Base-by-base conservation (phyloP, 2,888 invertebrate genomes). In the Trilocha varians region DNA sequence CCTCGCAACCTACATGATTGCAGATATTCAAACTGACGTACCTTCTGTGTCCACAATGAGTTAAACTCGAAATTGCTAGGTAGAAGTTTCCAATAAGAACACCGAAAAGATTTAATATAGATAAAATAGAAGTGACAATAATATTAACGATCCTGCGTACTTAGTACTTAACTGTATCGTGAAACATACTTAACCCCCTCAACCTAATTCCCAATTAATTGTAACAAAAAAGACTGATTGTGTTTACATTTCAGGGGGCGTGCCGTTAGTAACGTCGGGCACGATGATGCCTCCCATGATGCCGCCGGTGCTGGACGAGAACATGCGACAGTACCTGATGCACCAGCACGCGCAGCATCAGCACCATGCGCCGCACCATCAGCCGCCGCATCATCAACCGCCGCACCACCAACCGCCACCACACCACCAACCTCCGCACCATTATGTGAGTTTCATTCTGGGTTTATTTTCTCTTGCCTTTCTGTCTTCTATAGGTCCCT, bases 301-400 rank as follows among this genome's bases (percentile, higher is more conserved):
- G 70, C 94, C 97, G 57, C 97, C 95, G 73, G 95, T 97, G 66
- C 91, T 97, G 59, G 97, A 97, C 82, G 97, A 97, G 79, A 92
- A 92, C 59, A 88, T 97, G 70, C 90, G 96, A 53, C 96, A 97
- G 80, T 94, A 96, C 69, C 93, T 97, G 67, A 88, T 97, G 62
- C 83, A 74, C 56, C 76, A 55, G 48, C 84, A 86, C 52, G 62
- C 69, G 48, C 85, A 87, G 61, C 84, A 77, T 53, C 78, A 66
- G 42, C 87, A 87, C 61, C 88, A 87, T 59, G 87, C 82, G 58
- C 86, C 84, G 45, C 85, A 87, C 62, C 87, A 82, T 60, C 88
- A 84, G 45, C 85, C 82, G 51, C 86, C 75, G 52, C 88, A 84
- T 45, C 85, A 82, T 50, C 87, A 75, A 52, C 95, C 95, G 62